Conservation (phyloP, 1,140 invertebrate species). For the Platorchestia sp. region DNA sequence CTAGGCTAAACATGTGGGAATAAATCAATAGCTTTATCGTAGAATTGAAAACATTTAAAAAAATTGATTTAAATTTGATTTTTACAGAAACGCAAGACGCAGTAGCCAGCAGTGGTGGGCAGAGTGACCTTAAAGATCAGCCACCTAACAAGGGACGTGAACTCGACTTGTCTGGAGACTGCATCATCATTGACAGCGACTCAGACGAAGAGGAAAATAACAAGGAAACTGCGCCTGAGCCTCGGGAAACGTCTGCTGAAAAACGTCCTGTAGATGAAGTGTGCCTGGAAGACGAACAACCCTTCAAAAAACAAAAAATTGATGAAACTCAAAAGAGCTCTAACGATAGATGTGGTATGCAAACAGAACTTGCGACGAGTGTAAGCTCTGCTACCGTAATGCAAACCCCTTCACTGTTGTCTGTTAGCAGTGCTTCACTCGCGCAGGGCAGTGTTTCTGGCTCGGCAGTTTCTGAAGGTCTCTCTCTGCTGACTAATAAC, state of each 20-base stretch:
- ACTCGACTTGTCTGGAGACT: not conserved
- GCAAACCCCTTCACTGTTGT: not conserved
- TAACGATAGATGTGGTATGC: not conserved
- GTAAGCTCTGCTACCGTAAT: not conserved
- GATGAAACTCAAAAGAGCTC: not conserved
- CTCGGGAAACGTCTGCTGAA: not conserved
- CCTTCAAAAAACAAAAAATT: constrained; percentile 6
- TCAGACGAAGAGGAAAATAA: not conserved
- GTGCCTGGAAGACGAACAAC: not conserved
- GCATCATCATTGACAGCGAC: constrained; percentile 42
- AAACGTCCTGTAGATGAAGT: not conserved
- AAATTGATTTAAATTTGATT: not conserved
- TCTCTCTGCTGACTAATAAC: not conserved
- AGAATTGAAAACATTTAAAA: not conserved
- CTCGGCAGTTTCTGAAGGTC: not conserved
- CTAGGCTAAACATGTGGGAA: too few species aligned
- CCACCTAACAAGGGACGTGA: not conserved
- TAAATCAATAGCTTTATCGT: too few species aligned
- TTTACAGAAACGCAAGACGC: not conserved
- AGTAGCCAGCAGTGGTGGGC: too few species aligned
- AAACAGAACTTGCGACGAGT: not conserved
- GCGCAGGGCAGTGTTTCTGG: not conserved
- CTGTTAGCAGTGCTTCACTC: not conserved
- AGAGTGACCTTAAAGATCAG: not conserved
- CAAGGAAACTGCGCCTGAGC: not conserved